phyloP scores from a whole-genome alignment of 1,140 invertebrate genomes.

The Philotrypesis tridentata region DNA sequence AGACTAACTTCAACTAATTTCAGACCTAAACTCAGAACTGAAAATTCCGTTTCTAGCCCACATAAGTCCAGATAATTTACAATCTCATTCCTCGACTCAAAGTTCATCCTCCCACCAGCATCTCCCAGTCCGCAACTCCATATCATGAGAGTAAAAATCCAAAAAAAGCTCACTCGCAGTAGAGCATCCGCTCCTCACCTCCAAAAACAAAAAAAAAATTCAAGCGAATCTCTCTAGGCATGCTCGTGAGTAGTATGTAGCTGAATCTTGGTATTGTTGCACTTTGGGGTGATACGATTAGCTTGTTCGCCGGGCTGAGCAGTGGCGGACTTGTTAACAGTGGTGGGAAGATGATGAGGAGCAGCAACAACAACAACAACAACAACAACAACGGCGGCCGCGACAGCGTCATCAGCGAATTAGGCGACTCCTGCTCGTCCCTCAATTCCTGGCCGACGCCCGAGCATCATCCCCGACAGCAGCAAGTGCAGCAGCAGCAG shows the following conservation, averaged over 20 bases:
- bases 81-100: too few species aligned
- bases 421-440: conserved; percentile 68
- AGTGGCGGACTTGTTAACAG: conserved; percentile 55
- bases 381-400: conserved; percentile 64
- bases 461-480: conserved; percentile 62
- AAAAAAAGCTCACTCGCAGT: too few species aligned
- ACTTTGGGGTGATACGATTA: conserved; percentile 57
- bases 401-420: conserved; percentile 68
- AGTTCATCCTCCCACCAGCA: too few species aligned
- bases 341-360: conserved; percentile 46
- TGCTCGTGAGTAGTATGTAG: conserved; percentile 1
- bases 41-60: too few species aligned
- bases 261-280: conserved; percentile 31
- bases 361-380: conserved; percentile 54
- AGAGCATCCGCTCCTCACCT: too few species aligned
- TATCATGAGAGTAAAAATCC: too few species aligned
- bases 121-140: too few species aligned
- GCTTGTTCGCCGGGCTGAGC: conserved; percentile 70
- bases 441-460: conserved; percentile 69
- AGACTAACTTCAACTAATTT: too few species aligned
- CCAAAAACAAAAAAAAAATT: too few species aligned
- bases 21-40: too few species aligned
- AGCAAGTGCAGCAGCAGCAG: conserved; percentile 40
- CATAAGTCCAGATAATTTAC: too few species aligned
- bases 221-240: not conserved